Base-by-base conservation (phyloP, 2,797 vertebrate species). In the Menidia menidia region DNA sequence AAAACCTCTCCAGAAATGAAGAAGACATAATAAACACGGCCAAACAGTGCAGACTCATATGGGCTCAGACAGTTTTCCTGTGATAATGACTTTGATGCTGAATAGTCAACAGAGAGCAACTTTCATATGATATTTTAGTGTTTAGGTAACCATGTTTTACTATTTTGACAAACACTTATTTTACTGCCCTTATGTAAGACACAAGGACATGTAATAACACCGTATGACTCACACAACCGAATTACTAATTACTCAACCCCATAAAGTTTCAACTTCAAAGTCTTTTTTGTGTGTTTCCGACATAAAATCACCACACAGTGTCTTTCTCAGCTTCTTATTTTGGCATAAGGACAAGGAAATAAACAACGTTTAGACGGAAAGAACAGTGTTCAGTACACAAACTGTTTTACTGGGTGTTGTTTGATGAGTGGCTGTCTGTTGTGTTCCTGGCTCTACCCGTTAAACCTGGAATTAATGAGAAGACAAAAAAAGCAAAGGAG, bases 311-410 rank as follows among this genome's bases (percentile, higher is more conserved):
- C 50, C 19, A 64, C 53, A 35, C 19, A 51, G 25, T 25, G 1
- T 25, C 52, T 19, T 7, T 39, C 70, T 68, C 13, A 15, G 45
- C 43, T 75, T 66, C 54, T 15, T 47, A 69, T 12, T 45, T 69
- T 79, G 81, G 73, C 71, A 76, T 16, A n/a, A 59, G 73, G 41
- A 64, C 72, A 47, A 61, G 54, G 52, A 71, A 77, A 57, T 58
- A 30, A 30, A 9, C 58, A 54, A 25, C 25, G 1, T 25, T 25
- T 25, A 25, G 25, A 25, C 25, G 25, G 48, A 76, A 48, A 69
- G 64, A 67, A 71, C 68, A 63, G 52, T 51, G 64, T 83, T 84
- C 25, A 69, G 83, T 68, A 81, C 81, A 60, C 80, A 87, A 68
- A 73, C 58, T 19, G 35, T 80, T 60, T 62, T 74, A 80, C 77